Base-by-base conservation (phyloP, 1,140 invertebrate genomes). In the Xylocopa sonorina region DNA sequence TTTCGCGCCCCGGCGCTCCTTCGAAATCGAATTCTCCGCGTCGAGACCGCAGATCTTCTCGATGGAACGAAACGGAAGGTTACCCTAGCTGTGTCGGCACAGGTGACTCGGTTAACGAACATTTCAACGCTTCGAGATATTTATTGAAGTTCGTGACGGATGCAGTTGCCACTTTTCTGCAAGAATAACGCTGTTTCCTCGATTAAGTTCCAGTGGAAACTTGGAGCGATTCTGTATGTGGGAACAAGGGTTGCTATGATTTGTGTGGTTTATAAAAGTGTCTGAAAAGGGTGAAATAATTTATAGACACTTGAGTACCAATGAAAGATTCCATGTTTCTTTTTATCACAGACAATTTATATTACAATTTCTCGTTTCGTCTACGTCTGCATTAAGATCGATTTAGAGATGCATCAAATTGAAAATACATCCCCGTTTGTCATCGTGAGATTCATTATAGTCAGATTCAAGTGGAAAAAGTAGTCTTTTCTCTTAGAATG, bases 141-240 rank as follows among this genome's bases (percentile, higher is more conserved):
- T 60, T 60, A 60, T 60, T 60, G 38, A 60, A 60, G 21, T 60
- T 60, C 27, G 32, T 34, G 38, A 60, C 24, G 21, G 58, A 38
- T n/a, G 21, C 34, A 24, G 34, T 62, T 24, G 34, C 34, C 4
- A 62, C 5, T n/a, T 21, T n/a, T n/a, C 4, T 10, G 32, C 14
- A 38, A 38, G 38, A 38, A 32, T 27, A 7, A 5, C 14, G 32
- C 55, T 32, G 57, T 60, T 34, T 41, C n/a, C n/a, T 62, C 7
- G 34, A 62, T 62, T 62, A 14, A 62, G 24, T 62, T 38, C n/a
- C 24, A 38, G 18, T 38, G 12, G 58, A 10, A 34, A 34, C 14
- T n/a, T 38, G 18, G 57, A 58, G 18, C 29, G 32, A 9, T 21
- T 58, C 9, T 16, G 29, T 10, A 16, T 32, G 0, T 58, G 14